phyloP scores from a whole-genome alignment of 2,113 vertebrate genomes.

The Vimba vimba region DNA sequence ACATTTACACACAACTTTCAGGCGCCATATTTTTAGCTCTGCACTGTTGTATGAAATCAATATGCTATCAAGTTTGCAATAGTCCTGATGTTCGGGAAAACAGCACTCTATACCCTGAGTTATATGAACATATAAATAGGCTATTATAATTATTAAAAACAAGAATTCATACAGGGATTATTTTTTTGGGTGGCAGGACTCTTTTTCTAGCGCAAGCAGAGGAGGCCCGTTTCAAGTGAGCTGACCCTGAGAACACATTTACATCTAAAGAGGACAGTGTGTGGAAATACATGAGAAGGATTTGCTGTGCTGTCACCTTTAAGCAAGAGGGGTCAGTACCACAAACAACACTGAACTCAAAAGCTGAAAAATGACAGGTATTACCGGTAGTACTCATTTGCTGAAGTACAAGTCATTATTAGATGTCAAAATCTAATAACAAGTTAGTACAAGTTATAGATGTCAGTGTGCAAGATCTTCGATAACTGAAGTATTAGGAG shows the following conservation, averaged over 20 bases:
- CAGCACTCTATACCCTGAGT: no score
- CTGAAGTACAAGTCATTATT: background rate
- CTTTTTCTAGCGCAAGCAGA: no score
- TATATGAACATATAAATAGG: no score
- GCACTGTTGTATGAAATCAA: no score
- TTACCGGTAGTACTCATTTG: background rate
- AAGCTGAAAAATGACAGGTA: background rate
- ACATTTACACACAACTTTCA: no score
- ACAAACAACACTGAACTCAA: slow-evolving; percentile 39
- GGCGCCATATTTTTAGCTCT: no score
- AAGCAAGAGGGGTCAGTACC: background rate
- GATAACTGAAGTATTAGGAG: background rate
- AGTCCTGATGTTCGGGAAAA: no score
- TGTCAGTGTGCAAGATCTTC: background rate
- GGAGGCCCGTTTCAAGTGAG: no score
- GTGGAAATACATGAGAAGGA: slow-evolving; percentile 22
- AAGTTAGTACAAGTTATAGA: background rate
- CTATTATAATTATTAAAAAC: no score
- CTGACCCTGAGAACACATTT: slow-evolving; percentile 16
- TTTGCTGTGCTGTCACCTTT: slow-evolving; percentile 38
- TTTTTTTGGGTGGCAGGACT: no score
- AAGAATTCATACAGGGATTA: no score
- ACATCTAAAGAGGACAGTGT: slow-evolving; percentile 10
- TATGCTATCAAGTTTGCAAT: no score
- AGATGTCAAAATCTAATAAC: background rate